phyloP scores from a whole-genome alignment of 2,888 invertebrate species.

The Synergus umbraculus region DNA sequence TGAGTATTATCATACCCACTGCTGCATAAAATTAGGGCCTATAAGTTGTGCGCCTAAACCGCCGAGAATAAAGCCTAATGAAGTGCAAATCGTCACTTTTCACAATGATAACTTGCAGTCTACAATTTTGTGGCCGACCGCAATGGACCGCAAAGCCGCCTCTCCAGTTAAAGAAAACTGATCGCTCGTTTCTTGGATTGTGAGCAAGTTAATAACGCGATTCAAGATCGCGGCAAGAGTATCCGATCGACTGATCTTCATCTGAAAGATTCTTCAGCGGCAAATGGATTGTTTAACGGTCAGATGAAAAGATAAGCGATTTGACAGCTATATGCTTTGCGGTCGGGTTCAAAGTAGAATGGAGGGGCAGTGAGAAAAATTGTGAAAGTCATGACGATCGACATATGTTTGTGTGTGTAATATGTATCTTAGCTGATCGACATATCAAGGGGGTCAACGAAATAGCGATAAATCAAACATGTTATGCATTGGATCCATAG shows the following conservation, averaged over 20 bases:
- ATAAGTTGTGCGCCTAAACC: constrained; percentile 42
- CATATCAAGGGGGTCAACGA: neutral
- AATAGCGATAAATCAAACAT: constrained; percentile 3
- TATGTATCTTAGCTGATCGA: neutral
- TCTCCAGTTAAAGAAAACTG: neutral
- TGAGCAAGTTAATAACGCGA: neutral
- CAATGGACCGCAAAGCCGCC: constrained; percentile 59
- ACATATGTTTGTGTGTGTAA: neutral
- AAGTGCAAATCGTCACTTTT: constrained; percentile 56
- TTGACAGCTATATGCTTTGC: neutral
- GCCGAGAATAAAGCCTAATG: constrained; percentile 57
- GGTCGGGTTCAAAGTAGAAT: neutral
- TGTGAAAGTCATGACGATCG: neutral
- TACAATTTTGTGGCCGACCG: constrained; percentile 71
- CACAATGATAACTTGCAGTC: constrained; percentile 53
- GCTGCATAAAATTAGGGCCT: neutral
- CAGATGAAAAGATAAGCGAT: constrained; percentile 5
- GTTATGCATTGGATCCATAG: neutral
- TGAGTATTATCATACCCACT: neutral
- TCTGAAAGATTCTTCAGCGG: neutral
- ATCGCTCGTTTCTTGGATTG: neutral
- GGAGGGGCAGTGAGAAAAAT: neutral
- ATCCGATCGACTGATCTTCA: neutral
- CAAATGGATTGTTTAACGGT: constrained; percentile 1
- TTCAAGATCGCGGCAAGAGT: neutral